A percentile compares a stretch with the other conserved stretches of the same genome.
Conservation (phyloP, 2,888 invertebrate genomes). For the Drosophila picticornis region DNA sequence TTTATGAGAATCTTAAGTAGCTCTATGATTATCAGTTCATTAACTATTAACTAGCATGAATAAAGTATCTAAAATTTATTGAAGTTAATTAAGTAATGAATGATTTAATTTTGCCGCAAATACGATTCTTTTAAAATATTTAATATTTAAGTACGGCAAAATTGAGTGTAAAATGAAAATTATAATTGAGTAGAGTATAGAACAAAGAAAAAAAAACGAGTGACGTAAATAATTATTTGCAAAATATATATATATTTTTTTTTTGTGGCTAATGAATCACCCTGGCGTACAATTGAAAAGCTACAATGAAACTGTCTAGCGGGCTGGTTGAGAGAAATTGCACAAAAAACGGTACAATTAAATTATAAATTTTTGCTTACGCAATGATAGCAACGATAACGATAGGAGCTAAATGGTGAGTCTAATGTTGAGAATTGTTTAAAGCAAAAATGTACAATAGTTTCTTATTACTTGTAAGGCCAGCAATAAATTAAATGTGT, state of each 20-base stretch:
- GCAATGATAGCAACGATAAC: constrained; percentile 39
- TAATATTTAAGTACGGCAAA: background rate
- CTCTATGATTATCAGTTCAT: background rate
- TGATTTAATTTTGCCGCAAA: background rate
- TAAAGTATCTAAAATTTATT: background rate
- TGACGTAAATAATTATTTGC: background rate
- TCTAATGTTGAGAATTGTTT: constrained; percentile 40
- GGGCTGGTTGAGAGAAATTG: constrained; percentile 33
- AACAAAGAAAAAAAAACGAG: background rate
- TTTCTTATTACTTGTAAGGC: constrained; percentile 37
- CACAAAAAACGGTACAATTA: constrained; percentile 33
- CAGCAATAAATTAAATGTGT: constrained; percentile 55
- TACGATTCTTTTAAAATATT: background rate
- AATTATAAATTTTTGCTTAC: constrained; percentile 29
- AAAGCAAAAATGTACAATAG: constrained; percentile 67
- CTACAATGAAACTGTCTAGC: constrained; percentile 32
- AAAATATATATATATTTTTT: no score
- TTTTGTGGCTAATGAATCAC: constrained; percentile 37
- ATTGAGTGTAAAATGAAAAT: background rate
- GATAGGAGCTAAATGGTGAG: constrained; percentile 43
- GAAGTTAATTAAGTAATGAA: background rate
- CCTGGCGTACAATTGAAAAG: constrained; percentile 44
- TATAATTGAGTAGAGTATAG: background rate
- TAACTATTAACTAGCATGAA: background rate
- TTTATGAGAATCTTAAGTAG: background rate